A percentile compares a stretch with the other conserved stretches of the same genome.
phyloP scores from a whole-genome alignment of 2,113 vertebrate genomes.

The Sebastes schlegelii region DNA sequence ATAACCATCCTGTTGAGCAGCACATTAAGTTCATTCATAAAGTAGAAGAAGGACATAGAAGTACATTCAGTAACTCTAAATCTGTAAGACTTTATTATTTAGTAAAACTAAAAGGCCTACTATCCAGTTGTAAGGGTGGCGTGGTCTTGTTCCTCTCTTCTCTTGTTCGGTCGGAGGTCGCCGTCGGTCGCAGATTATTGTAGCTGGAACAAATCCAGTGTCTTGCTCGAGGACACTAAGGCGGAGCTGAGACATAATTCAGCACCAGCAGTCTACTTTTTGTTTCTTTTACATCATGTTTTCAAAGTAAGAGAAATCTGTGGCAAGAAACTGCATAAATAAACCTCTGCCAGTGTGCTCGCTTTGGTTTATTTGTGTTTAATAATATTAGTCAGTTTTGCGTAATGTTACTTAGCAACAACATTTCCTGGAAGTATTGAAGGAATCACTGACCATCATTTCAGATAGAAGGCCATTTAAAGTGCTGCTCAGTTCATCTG shows the following conservation, averaged over 20 bases:
- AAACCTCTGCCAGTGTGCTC: slow-evolving; percentile 18
- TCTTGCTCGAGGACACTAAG: not conserved
- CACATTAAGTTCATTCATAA: too few relatives aligned
- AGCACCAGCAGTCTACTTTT: not conserved
- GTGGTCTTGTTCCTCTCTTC: not conserved
- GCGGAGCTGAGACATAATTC: not conserved
- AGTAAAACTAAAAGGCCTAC: too few relatives aligned
- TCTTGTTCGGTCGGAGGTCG: not conserved
- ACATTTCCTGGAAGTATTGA: not conserved
- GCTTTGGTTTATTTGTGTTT: slow-evolving; percentile 17
- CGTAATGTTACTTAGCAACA: not conserved
- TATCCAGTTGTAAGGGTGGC: too few relatives aligned
- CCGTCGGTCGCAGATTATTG: not conserved
- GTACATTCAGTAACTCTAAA: too few relatives aligned
- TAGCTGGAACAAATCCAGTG: not conserved
- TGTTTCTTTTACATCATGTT: not conserved
- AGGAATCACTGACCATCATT: slow-evolving; percentile 1
- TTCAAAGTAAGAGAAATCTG: not conserved
- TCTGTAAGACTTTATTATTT: too few relatives aligned
- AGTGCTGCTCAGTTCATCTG: slow-evolving; percentile 3
- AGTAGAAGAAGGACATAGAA: too few relatives aligned
- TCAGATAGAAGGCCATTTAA: slow-evolving; percentile 13
- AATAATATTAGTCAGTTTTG: slow-evolving; percentile 23
- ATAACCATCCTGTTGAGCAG: too few relatives aligned
- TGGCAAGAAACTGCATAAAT: slow-evolving; percentile 1